These are phyloP conservation scores for Ganaspis sp. DNA, from an alignment of 1,140 invertebrate genomes.

Conservation along the genomic window DNA sequence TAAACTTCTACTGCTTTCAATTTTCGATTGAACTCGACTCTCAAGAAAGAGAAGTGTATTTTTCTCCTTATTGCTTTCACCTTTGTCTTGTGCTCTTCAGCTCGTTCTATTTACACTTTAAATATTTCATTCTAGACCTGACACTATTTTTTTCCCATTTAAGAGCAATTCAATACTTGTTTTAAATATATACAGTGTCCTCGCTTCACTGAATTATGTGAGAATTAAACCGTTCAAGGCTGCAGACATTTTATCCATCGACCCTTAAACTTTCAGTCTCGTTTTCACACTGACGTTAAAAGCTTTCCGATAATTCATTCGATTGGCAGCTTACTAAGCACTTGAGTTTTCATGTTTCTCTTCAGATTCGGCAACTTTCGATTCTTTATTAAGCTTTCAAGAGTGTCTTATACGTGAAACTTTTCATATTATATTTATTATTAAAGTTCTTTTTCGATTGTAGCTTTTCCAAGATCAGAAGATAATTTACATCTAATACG, in stretches of 20 bases:
- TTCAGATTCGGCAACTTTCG: neutral
- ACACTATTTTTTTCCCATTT: constrained; percentile 40
- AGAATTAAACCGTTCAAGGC: constrained; percentile 16
- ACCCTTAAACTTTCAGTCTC: constrained; percentile 1
- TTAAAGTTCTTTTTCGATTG: no score
- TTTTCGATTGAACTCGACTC: constrained; percentile 60
- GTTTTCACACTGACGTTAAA: constrained; percentile 3
- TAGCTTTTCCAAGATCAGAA: no score
- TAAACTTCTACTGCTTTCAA: constrained; percentile 60
- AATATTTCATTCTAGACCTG: constrained; percentile 55
- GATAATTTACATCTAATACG: no score
- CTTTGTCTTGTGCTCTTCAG: constrained; percentile 62
- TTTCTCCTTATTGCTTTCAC: constrained; percentile 59
- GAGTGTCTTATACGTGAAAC: no score
- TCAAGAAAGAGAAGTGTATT: constrained; percentile 49
- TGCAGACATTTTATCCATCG: constrained; percentile 37
- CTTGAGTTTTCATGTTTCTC: neutral
- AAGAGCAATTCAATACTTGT: constrained; percentile 57
- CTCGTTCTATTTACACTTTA: constrained; percentile 66
- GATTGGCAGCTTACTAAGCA: constrained; percentile 1
- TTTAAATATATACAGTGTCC: constrained; percentile 49
- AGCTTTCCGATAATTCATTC: constrained; percentile 13
- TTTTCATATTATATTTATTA: no score
- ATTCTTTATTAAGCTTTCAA: no score
- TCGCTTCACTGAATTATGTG: constrained; percentile 22